phyloP scores from a whole-genome alignment of 2,888 invertebrate genomes.

The Pachycephus smyrnensis region DNA sequence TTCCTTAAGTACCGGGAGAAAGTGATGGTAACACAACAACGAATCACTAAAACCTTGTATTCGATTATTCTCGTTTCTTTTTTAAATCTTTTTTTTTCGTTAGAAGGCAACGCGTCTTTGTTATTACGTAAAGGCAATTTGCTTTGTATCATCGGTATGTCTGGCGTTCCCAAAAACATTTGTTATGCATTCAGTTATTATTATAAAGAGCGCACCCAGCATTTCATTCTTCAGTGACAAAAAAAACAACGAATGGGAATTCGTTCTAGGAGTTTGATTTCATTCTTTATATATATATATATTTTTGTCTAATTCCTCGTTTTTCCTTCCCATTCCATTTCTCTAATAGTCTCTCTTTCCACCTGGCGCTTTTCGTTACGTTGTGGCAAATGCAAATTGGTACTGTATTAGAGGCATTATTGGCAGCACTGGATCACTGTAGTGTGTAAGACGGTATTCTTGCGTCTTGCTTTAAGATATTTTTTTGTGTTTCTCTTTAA shows the following conservation, averaged over 20 bases:
- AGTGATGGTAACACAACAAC: constrained; percentile 44
- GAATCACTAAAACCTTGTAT: constrained; percentile 37
- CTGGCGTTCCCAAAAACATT: constrained; percentile 55
- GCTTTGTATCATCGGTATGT: constrained; percentile 66
- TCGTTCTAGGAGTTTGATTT: background rate
- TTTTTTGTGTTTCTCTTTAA: constrained; percentile 15
- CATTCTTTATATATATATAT: background rate
- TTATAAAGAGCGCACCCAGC: background rate
- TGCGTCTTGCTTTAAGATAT: constrained; percentile 26
- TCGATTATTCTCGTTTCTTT: constrained; percentile 44
- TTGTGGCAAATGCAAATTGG: constrained; percentile 52
- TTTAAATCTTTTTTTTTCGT: constrained; percentile 49
- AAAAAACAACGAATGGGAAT: background rate
- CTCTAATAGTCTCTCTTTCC: background rate
- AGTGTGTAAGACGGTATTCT: constrained; percentile 36
- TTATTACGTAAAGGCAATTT: constrained; percentile 65
- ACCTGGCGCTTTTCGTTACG: background rate
- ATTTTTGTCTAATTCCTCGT: constrained; percentile 6
- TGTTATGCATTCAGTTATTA: background rate
- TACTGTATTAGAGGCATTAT: constrained; percentile 61
- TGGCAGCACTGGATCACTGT: constrained; percentile 64
- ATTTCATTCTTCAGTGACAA: background rate
- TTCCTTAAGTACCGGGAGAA: constrained; percentile 61
- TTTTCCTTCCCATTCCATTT: constrained; percentile 17
- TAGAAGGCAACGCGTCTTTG: constrained; percentile 66